A percentile compares a stretch with the other conserved stretches of the same genome.
Conservation (phyloP, 2,113 vertebrate genomes). For the human (Homo sapiens) region DNA sequence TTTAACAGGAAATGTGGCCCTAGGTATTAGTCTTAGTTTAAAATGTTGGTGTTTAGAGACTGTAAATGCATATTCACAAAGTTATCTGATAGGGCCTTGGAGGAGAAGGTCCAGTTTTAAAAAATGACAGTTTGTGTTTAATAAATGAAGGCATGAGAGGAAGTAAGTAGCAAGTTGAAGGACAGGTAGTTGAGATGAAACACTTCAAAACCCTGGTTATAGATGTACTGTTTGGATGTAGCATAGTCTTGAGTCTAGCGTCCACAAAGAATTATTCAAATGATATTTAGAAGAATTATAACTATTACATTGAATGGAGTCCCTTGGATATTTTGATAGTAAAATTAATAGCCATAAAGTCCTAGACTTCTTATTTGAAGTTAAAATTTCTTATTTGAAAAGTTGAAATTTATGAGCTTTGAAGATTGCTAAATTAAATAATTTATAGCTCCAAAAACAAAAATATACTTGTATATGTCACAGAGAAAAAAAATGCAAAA, state of each 20-base stretch:
- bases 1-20: conserved; percentile 50
- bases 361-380: background rate
- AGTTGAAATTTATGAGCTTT: conserved; percentile 43
- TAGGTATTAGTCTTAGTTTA: conserved; percentile 46
- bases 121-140: conserved; percentile 39
- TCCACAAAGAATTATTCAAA: conserved; percentile 26
- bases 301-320: conserved; percentile 39
- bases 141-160: conserved; percentile 28
- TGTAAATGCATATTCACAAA: conserved; percentile 45
- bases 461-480: conserved; percentile 44
- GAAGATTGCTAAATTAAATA: conserved; percentile 48
- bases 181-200: conserved; percentile 35
- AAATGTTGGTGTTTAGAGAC: conserved; percentile 48
- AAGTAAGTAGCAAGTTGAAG: conserved; percentile 20
- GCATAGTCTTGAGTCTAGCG: conserved; percentile 14
- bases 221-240: conserved; percentile 41
- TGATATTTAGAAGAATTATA: conserved; percentile 46
- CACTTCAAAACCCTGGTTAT: conserved; percentile 33
- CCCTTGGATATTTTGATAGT: conserved; percentile 60
- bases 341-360: conserved; percentile 59
- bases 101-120: conserved; percentile 7
- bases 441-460: conserved; percentile 40
- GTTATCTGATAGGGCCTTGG: background rate
- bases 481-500: conserved; percentile 8
- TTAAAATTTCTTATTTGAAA: conserved; percentile 42